phyloP scores from a whole-genome alignment of 2,888 invertebrate species.

The Phyllotreta cruciferae region DNA sequence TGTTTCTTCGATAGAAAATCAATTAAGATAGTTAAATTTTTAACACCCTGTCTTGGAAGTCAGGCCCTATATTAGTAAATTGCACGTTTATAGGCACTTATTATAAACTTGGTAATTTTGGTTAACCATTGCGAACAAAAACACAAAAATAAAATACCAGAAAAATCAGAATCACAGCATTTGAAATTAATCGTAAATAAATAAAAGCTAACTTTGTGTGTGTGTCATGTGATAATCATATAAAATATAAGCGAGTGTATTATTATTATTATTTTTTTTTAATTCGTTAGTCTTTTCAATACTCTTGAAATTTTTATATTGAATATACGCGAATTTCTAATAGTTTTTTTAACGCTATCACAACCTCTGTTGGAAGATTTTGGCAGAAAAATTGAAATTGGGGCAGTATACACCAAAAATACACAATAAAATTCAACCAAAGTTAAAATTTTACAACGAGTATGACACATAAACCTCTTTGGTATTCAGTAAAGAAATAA shows the following conservation, averaged over 20 bases:
- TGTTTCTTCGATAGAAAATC: slow-evolving; percentile 49
- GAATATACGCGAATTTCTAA: background rate
- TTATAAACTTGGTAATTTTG: slow-evolving; percentile 47
- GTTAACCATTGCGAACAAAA: slow-evolving; percentile 34
- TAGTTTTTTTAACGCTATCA: slow-evolving; percentile 54
- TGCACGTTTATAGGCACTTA: slow-evolving; percentile 61
- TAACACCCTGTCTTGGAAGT: slow-evolving; percentile 58
- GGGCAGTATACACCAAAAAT: slow-evolving; percentile 32
- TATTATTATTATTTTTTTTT: too few relatives aligned
- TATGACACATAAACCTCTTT: slow-evolving; percentile 60
- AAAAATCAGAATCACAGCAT: slow-evolving; percentile 33
- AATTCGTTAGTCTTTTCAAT: slow-evolving; percentile 24
- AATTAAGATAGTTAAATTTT: slow-evolving; percentile 50
- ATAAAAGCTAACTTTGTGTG: slow-evolving; percentile 21
- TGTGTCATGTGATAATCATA: slow-evolving; percentile 16
- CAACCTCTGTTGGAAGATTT: slow-evolving; percentile 62
- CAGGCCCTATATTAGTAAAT: slow-evolving; percentile 59
- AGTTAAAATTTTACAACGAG: slow-evolving; percentile 40
- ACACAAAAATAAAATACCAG: too few relatives aligned
- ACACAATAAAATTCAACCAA: slow-evolving; percentile 22
- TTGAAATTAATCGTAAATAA: slow-evolving; percentile 26
- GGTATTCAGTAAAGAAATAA: slow-evolving; percentile 53
- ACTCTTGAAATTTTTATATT: slow-evolving; percentile 6
- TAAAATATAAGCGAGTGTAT: slow-evolving; percentile 5
- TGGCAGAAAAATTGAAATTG: slow-evolving; percentile 55